Evolutionary conservation across 2,113 vertebrate species (phyloP), one percentile per base, ranked within the genome.

Genomic region (Phaethon lepturus): DNA sequence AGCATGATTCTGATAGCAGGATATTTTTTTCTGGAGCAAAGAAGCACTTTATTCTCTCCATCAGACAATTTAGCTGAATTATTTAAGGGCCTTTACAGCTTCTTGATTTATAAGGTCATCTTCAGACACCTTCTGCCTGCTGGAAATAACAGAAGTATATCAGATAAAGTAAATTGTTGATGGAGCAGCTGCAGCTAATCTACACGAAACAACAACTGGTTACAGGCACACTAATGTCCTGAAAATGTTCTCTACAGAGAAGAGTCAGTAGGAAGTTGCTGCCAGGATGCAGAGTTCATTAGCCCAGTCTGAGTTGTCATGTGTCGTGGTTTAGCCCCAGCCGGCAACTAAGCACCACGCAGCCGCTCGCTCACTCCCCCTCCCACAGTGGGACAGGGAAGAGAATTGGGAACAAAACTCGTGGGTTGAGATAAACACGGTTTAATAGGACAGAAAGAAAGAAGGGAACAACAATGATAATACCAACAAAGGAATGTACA

Each of bases 51-150:
- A 52, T 60, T 66, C 31, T 44, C 35, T 35, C 13, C 38, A 24
- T n/a, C 82, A 62, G 55, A 78, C 45, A 35, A 14, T 13, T 40
- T 19, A 66, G 40, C 35, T 29, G 40, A 29, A 47, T 86, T 88
- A 92, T 9, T 83, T 35, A 95, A 96, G 89, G 31, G 90, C 95
- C 79, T 88, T 97, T 17, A 98, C 96, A 47, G 88, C 96, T 87
- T 97, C 95, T 86, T 82, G 47, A 16, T 97, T 96, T 9, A 79
- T 24, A 47, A 66, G 71, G 17, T 96, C 90, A 19, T 94, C 82
- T 35, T 97, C 66, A 53, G 81, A 17, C 45, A 22, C 49, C 82
- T 47, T 79, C 63, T 25, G 42, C 95, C 92, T 97, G 89, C 96
- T 87, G 93, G 75, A 55, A 92, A 56, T 47, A 89, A 91, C 24